Base-by-base conservation (phyloP, 2,797 vertebrate species). In the Erithacus rubecula region DNA sequence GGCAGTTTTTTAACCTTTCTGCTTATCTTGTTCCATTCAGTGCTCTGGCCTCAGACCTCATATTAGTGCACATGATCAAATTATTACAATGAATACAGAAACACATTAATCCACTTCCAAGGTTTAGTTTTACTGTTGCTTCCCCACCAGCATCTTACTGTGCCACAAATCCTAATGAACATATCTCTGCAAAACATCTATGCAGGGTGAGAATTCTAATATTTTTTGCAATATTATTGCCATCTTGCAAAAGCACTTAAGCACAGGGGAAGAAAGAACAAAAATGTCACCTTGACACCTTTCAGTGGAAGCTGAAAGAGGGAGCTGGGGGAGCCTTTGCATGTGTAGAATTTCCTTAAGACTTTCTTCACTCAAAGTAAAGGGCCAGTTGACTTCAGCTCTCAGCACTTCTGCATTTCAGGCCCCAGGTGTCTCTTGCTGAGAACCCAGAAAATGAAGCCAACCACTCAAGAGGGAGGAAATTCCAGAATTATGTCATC, bases 401-500 rank as follows among this genome's bases (percentile, higher is more conserved):
- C 87, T 87, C 71, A 87, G 65, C 70, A 46, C 27, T 94, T 87
- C 68, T 83, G 71, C 11, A 8, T 89, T 92, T 94, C 65, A 87
- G 75, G 65, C 84, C 87, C 82, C 93, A 94, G 87, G 87, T 95
- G 89, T 95, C 86, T 93, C 77, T 92, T 90, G 81, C 63, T 91
- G 93, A 91, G 79, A 94, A 94, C 87, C 94, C 92, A 93, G 92
- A 95, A 95, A 92, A 93, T 78, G 75, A 94, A 87, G 93, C 89
- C 82, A 96, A 90, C 65, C 65, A 34, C 84, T 95, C 65, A 62
- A 87, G 85, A 95, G 34, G 55, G 91, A 96, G 94, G 94, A 96
- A 96, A 96, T 96, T 96, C 96, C 96, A 96, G 72, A 86, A 83
- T 96, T 84, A 95, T 86, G 89, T 94, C 94, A 96, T 96, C 79